These are phyloP conservation scores for Uloborus diversus DNA, from an alignment of 1,140 invertebrate genomes.

Conservation along the genomic window DNA sequence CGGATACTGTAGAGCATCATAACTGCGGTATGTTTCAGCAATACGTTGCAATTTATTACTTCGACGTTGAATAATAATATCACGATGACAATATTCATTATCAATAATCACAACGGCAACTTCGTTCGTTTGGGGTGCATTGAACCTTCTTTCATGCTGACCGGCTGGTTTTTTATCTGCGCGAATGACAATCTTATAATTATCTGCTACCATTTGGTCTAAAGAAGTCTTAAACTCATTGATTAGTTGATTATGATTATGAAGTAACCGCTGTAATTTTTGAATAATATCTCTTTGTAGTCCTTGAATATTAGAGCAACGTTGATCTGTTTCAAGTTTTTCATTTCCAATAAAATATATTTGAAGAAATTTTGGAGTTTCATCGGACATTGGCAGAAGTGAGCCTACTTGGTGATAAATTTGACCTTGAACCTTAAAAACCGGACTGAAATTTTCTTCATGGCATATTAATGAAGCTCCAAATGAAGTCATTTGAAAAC, in stretches of 20 bases:
- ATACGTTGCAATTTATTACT: too few species aligned
- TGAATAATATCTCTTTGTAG: not conserved
- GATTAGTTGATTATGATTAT: not conserved
- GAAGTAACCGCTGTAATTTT: not conserved
- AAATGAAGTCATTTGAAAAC: conserved; percentile 63
- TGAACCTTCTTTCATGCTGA: not conserved
- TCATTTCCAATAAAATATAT: not conserved
- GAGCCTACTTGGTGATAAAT: conserved; percentile 1
- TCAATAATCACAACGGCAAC: not conserved
- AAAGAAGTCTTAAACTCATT: too few species aligned
- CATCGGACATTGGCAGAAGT: not conserved
- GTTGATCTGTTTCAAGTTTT: not conserved
- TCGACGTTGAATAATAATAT: too few species aligned
- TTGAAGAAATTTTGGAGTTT: not conserved
- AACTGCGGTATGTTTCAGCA: conserved; percentile 49
- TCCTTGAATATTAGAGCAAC: not conserved
- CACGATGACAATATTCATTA: too few species aligned
- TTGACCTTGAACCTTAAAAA: conserved; percentile 44
- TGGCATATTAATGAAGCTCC: conserved; percentile 56
- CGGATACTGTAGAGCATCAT: conserved; percentile 59
- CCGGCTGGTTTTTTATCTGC: not conserved
- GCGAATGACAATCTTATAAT: too few species aligned
- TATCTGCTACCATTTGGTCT: too few species aligned
- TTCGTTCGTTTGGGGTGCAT: not conserved
- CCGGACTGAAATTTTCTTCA: conserved; percentile 38